These are phyloP conservation scores for Himalopsyche anomala DNA, from an alignment of 2,888 invertebrate species.

Conservation along the genomic window DNA sequence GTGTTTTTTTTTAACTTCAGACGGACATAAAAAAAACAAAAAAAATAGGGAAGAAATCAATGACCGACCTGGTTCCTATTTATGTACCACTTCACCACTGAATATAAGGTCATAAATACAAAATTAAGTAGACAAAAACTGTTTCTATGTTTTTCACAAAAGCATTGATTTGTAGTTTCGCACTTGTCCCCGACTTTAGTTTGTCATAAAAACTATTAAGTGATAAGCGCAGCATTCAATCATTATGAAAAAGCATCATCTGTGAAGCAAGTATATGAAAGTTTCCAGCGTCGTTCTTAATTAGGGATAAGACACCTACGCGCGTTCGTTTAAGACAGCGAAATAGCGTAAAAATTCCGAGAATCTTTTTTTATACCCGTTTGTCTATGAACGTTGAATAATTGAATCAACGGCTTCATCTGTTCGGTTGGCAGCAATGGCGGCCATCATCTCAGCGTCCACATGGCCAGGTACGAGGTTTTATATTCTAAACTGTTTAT, in stretches of 20 bases:
- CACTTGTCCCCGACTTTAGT: too few species aligned
- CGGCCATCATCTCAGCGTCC: neutral
- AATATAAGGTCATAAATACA: too few species aligned
- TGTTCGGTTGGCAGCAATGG: conserved; percentile 31
- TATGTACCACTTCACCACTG: too few species aligned
- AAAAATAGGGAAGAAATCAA: too few species aligned
- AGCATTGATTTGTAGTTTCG: too few species aligned
- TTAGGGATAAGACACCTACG: conserved; percentile 52
- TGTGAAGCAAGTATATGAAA: neutral
- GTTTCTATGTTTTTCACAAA: too few species aligned
- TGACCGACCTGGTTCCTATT: too few species aligned
- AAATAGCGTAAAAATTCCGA: conserved; percentile 26
- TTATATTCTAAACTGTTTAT: conserved; percentile 34
- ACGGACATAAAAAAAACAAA: too few species aligned
- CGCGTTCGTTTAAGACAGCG: conserved; percentile 44
- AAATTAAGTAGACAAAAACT: too few species aligned
- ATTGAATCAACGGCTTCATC: conserved; percentile 34
- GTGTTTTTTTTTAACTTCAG: too few species aligned
- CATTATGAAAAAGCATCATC: conserved; percentile 13
- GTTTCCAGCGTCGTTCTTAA: conserved; percentile 48
- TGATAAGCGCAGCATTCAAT: neutral
- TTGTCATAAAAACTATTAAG: too few species aligned
- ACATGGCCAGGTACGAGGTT: conserved; percentile 27
- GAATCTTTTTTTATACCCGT: conserved; percentile 34
- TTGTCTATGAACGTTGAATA: conserved; percentile 34